Evolutionary conservation across 64 coral and sea anemone genomes (phyloP).

Genomic region (Dendrophyllia cribrosa): DNA sequence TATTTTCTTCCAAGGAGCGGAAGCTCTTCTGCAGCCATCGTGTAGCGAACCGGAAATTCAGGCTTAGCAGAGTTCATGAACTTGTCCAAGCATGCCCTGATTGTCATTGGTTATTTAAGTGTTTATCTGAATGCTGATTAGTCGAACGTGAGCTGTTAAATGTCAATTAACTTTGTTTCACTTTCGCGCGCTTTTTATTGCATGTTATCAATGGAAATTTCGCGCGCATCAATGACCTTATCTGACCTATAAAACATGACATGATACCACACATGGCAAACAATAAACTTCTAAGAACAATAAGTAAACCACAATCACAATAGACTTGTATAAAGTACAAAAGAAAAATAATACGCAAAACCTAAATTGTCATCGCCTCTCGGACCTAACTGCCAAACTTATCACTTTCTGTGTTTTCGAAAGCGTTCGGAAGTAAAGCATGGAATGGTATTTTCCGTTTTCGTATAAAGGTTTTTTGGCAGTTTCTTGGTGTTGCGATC

Average conservation of each 20-base stretch:
- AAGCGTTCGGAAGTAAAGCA: too few species aligned
- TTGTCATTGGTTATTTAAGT: constrained; percentile 9
- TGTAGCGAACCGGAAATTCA: neutral
- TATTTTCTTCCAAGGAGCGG: neutral
- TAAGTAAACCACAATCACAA: too few species aligned
- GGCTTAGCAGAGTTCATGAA: neutral
- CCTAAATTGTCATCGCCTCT: too few species aligned
- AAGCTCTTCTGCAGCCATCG: neutral
- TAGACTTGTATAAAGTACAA: too few species aligned
- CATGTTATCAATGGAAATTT: constrained; percentile 45
- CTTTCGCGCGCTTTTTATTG: constrained; percentile 57
- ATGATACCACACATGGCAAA: too few species aligned
- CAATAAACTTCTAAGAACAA: too few species aligned
- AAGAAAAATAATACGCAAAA: too few species aligned
- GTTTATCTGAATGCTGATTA: neutral
- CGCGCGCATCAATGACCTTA: constrained; percentile 13
- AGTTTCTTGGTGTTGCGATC: too few species aligned
- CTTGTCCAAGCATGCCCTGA: constrained; percentile 49
- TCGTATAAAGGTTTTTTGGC: too few species aligned
- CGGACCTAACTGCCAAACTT: too few species aligned
- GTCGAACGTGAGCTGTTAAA: neutral
- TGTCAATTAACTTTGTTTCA: neutral
- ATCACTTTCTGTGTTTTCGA: too few species aligned
- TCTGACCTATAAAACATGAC: neutral
- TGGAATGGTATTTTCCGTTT: too few species aligned